A percentile compares a stretch with the other conserved stretches of the same genome.
Evolutionary conservation across 2,888 invertebrate genomes (phyloP).

Genomic region (Deilephila elpenor): DNA sequence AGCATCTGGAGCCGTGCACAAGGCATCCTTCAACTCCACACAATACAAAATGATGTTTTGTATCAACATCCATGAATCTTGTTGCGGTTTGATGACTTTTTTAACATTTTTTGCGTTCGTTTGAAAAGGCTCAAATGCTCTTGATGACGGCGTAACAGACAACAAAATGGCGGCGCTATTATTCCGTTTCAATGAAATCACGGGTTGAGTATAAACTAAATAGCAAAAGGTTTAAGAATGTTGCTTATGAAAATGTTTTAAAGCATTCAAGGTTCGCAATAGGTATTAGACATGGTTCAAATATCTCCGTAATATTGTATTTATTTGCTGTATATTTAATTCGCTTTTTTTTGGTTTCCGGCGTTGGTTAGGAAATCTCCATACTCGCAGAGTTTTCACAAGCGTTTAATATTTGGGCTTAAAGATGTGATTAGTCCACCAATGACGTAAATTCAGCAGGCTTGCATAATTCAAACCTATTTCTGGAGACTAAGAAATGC

Average conservation of each 20-base stretch:
- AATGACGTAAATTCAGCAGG: too few species aligned
- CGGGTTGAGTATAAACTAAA: background rate
- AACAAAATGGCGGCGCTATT: slow-evolving; percentile 25
- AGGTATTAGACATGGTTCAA: too few species aligned
- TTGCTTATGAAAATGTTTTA: background rate
- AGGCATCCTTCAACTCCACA: slow-evolving; percentile 33
- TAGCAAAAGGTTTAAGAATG: background rate
- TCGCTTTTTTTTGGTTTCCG: too few species aligned
- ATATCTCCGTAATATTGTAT: too few species aligned
- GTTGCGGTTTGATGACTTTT: slow-evolving; percentile 39
- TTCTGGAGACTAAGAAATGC: too few species aligned
- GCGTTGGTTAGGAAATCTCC: too few species aligned
- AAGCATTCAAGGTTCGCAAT: background rate
- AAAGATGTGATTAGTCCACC: too few species aligned
- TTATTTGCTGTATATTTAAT: too few species aligned
- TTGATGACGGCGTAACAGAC: slow-evolving; percentile 31
- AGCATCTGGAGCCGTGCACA: slow-evolving; percentile 26
- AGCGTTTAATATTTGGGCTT: too few species aligned
- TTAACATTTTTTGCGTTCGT: slow-evolving; percentile 37
- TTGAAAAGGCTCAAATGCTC: slow-evolving; percentile 32
- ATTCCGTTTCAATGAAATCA: slow-evolving; percentile 14
- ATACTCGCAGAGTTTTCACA: too few species aligned
- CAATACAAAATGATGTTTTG: slow-evolving; percentile 37
- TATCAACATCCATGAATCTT: slow-evolving; percentile 36
- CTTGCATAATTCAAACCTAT: too few species aligned